phyloP scores from a whole-genome alignment of 2,888 invertebrate genomes.

The Cacoxenus indagator region DNA sequence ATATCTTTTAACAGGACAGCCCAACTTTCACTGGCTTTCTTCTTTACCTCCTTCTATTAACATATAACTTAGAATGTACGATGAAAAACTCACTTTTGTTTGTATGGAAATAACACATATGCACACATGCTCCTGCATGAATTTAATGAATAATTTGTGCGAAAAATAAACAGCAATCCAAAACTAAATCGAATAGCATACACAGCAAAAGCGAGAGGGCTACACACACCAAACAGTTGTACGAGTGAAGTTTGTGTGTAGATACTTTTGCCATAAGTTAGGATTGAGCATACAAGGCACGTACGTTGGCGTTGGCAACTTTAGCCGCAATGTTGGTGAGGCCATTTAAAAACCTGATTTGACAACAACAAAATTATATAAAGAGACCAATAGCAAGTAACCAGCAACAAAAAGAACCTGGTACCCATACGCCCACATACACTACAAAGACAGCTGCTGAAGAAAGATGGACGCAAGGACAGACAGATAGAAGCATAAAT shows the following conservation, averaged over 20 bases:
- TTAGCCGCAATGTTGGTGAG: neutral
- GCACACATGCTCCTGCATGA: constrained; percentile 9
- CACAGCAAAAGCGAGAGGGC: neutral
- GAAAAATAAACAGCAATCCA: constrained; percentile 13
- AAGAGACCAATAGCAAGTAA: neutral
- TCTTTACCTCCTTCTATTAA: too few species aligned
- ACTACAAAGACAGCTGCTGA: neutral
- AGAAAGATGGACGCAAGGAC: neutral
- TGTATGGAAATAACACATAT: constrained; percentile 10
- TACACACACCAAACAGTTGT: neutral
- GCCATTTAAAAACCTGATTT: neutral
- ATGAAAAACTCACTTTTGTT: too few species aligned
- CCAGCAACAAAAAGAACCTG: neutral
- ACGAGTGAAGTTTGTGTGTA: neutral
- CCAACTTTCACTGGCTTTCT: too few species aligned
- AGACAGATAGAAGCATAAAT: neutral
- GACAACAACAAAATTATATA: neutral
- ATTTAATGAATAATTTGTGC: constrained; percentile 11
- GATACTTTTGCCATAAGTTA: constrained; percentile 23
- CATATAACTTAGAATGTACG: too few species aligned
- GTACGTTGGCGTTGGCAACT: constrained; percentile 27
- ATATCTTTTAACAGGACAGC: too few species aligned
- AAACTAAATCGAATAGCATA: constrained; percentile 6
- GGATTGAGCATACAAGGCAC: neutral
- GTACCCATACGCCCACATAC: neutral